Evolutionary conservation across 2,113 vertebrate species (phyloP), one percentile per base, ranked within the genome.

Genomic region (Dolichallabes microphthalmus): DNA sequence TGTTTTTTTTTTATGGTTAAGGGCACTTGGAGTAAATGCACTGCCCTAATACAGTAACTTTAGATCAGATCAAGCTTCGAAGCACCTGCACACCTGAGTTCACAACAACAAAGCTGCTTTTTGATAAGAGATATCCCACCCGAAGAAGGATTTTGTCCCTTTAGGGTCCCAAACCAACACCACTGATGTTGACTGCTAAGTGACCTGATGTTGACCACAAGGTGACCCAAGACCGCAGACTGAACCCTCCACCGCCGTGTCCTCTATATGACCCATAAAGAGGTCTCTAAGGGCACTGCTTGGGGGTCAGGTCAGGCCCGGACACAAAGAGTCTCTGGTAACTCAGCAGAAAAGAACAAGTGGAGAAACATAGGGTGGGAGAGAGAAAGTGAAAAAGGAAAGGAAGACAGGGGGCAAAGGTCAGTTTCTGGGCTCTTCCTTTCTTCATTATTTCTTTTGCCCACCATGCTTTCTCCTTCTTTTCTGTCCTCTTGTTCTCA

Each of bases 191-290:
- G 88, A 89, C 88, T 86, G 77, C 82, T 61, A 83, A 15, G 22
- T 87, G 80, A 89, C 83, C 85, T 93, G 93, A 92, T 93, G 95
- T 89, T 96, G 95, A 96, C 95, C 95, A 88, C 90, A 91, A 87
- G 89, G 91, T 94, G 95, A 94, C 94, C 95, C 93, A 90, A 86
- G 86, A 87, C 82, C 91, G 90, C 91, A 88, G 87, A 90, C 91
- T 84, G 87, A 90, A 92, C 86, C 82, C 85, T 78, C 80, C 84
- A 86, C 19, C 20, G 13, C 52, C 25, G 15, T 87, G 85, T 83
- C 88, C 85, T 73, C 71, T 83, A 69, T 58, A 69, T 87, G 82
- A 88, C 87, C 87, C 45, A 11, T 11, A 14, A 19, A 87, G 50
- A 80, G 86, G 88, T 87, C 83, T n/a, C 58, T 14, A 75, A 83